Conservation (phyloP, 2,888 invertebrate species). For the Galerucella pusilla region DNA sequence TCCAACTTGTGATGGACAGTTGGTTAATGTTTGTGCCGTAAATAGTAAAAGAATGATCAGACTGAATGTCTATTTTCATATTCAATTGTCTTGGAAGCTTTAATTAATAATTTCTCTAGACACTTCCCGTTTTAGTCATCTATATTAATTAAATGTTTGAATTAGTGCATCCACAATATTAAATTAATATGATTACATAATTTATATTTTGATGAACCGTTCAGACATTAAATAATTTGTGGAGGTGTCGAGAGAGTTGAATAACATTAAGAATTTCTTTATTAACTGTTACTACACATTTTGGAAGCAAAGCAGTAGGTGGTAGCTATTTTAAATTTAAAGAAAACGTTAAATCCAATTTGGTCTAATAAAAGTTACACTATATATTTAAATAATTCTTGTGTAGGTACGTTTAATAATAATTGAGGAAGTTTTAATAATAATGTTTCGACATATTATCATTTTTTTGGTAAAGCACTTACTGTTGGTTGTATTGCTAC, state of each 20-base stretch:
- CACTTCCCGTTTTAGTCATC: constrained; percentile 10
- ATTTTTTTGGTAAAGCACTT: too few species aligned
- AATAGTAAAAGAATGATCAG: background rate
- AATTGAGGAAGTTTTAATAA: too few species aligned
- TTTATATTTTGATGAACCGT: background rate
- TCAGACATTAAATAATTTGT: background rate
- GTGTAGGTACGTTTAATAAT: too few species aligned
- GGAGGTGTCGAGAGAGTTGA: background rate
- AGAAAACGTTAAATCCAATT: too few species aligned
- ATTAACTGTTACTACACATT: background rate
- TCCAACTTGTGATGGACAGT: background rate
- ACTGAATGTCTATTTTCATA: background rate
- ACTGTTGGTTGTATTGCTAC: background rate
- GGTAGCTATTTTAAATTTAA: too few species aligned
- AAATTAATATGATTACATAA: constrained; percentile 2
- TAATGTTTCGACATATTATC: too few species aligned
- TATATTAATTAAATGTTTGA: background rate
- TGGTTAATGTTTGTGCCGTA: background rate
- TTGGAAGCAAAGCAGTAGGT: background rate
- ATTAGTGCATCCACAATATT: background rate
- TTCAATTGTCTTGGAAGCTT: too few species aligned
- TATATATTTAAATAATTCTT: too few species aligned
- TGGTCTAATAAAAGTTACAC: too few species aligned
- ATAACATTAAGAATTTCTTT: background rate
- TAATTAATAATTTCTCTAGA: constrained; percentile 18